phyloP scores from a whole-genome alignment of 2,888 invertebrate species.

The Rotaria magnacalcarata region DNA sequence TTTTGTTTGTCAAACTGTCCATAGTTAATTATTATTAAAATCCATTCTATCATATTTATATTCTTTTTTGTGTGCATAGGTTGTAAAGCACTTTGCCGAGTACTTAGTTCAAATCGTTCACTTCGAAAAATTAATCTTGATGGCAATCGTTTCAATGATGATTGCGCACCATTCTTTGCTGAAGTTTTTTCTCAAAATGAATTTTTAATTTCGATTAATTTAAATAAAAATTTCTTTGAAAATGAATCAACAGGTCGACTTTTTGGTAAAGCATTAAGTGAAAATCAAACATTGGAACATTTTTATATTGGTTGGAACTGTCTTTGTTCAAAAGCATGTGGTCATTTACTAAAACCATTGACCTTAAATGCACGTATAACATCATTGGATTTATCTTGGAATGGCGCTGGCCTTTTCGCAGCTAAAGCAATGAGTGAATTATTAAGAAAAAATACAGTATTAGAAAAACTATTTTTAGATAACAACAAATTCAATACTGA shows the following conservation, averaged over 20 bases:
- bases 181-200: conserved; percentile 5
- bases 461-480: background rate
- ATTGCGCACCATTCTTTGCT: background rate
- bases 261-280: background rate
- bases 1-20: too few relatives aligned
- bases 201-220: background rate
- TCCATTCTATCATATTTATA: too few relatives aligned
- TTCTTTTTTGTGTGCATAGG: background rate
- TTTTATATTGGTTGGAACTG: background rate
- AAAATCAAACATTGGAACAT: background rate
- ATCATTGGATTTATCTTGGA: conserved; percentile 6
- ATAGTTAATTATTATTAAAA: background rate
- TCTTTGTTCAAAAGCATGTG: background rate
- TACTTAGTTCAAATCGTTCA: background rate
- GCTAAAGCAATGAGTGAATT: background rate
- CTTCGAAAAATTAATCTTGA: background rate
- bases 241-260: background rate
- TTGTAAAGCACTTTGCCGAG: background rate
- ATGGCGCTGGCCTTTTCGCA: background rate
- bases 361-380: background rate
- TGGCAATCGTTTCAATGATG: conserved; percentile 36
- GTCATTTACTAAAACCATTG: background rate
- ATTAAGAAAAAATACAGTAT: background rate
- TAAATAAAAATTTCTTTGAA: conserved; percentile 21
- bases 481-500: background rate